Evolutionary conservation across 2,113 vertebrate genomes (phyloP).

Genomic region (Coryphaenoides rupestris): DNA sequence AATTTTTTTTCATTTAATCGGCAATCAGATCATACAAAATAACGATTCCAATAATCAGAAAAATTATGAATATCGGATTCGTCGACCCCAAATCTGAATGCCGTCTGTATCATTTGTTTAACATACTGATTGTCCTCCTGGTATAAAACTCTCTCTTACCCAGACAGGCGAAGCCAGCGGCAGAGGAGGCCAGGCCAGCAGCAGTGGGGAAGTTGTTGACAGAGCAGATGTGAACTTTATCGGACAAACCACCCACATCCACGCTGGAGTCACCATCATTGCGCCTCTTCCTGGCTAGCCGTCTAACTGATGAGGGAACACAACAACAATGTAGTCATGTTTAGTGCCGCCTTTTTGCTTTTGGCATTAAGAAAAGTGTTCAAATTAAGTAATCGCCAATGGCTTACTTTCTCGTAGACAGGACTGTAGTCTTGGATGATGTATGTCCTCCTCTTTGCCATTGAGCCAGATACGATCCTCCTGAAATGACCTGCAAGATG

Average conservation of each 20-base stretch:
- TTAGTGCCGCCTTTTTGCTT: neutral
- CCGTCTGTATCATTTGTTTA: neutral
- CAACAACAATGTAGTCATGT: conserved; percentile 4
- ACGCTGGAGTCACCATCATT: conserved; percentile 37
- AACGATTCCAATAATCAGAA: too few species aligned
- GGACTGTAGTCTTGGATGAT: conserved; percentile 84
- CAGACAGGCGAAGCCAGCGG: conserved; percentile 91
- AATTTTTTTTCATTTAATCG: too few species aligned
- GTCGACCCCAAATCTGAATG: too few species aligned
- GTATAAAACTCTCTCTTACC: conserved; percentile 68
- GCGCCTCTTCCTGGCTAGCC: conserved; percentile 80
- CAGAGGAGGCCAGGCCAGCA: conserved; percentile 90
- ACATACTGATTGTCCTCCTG: neutral
- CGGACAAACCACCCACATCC: conserved; percentile 57
- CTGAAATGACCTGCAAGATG: conserved; percentile 78
- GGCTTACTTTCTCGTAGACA: conserved; percentile 86
- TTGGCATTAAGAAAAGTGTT: neutral
- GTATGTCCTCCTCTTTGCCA: conserved; percentile 79
- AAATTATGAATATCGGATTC: too few species aligned
- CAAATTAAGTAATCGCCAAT: too few species aligned
- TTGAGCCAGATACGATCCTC: conserved; percentile 93
- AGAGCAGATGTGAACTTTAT: conserved; percentile 88
- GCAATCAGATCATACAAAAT: too few species aligned
- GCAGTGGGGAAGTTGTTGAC: conserved; percentile 94
- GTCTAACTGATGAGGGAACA: conserved; percentile 72